phyloP scores from a whole-genome alignment of 2,888 invertebrate genomes.

The Brachypalpus laphriformis region DNA sequence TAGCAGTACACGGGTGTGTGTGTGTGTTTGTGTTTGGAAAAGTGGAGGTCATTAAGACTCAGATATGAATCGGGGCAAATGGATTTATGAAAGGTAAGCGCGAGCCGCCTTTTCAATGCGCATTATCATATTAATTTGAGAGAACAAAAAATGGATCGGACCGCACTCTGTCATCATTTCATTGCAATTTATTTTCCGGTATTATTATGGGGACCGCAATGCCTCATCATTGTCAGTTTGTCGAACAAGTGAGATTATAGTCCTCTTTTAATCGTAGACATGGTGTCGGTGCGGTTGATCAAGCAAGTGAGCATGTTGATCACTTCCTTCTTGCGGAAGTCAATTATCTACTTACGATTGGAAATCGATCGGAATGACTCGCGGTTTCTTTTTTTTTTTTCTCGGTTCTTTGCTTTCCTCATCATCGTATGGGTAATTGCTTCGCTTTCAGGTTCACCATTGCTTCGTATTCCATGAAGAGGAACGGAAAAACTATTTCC shows the following conservation, averaged over 20 bases:
- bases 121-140: conserved; percentile 30
- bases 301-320: neutral
- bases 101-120: neutral
- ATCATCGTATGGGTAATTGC: neutral
- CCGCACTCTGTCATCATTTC: conserved; percentile 30
- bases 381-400: neutral
- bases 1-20: neutral
- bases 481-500: conserved; percentile 11
- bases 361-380: conserved; percentile 1
- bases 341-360: conserved; percentile 1
- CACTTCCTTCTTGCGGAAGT: conserved; percentile 27
- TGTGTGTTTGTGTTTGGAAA: neutral
- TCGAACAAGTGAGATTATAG: conserved; percentile 1
- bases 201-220: too few species aligned
- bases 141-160: neutral
- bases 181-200: conserved; percentile 17
- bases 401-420: neutral
- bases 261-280: neutral
- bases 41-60: conserved; percentile 32
- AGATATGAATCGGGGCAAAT: conserved; percentile 47
- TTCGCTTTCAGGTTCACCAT: neutral
- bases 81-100: conserved; percentile 46
- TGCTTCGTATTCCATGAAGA: conserved; percentile 2
- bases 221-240: conserved; percentile 4
- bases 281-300: neutral